Percentiles rank a stretch among this genome's conserved stretches.
These are phyloP conservation scores for Diprion similis DNA, from an alignment of 1,140 invertebrate species.

Conservation along the genomic window DNA sequence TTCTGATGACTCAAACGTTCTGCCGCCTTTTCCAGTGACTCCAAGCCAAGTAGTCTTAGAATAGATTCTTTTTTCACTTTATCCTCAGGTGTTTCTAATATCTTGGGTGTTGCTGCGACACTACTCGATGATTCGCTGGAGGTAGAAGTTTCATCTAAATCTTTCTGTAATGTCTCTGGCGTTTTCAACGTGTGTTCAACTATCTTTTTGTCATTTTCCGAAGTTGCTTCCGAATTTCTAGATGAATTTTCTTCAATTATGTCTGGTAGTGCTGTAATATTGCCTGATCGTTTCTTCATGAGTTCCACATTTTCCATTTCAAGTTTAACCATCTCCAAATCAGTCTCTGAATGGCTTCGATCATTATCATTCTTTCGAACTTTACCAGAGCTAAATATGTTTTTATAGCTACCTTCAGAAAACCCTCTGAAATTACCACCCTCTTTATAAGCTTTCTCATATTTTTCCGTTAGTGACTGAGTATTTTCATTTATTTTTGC, in stretches of 20 bases:
- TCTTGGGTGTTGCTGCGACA: constrained; percentile 35
- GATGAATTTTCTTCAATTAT: not conserved
- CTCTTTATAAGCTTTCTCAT: constrained; percentile 27
- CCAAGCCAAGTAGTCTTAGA: constrained; percentile 54
- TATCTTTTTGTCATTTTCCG: constrained; percentile 4
- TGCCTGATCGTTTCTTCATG: not conserved
- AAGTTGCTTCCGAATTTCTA: not conserved
- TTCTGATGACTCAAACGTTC: constrained; percentile 49
- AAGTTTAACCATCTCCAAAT: constrained; percentile 33
- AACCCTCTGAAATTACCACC: constrained; percentile 41
- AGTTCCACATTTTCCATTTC: not conserved
- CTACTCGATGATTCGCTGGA: constrained; percentile 59
- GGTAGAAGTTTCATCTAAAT: constrained; percentile 56
- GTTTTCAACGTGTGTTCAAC: constrained; percentile 27
- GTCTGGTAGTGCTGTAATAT: not conserved
- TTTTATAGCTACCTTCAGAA: constrained; percentile 27
- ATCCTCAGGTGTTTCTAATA: constrained; percentile 64
- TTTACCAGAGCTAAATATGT: constrained; percentile 3
- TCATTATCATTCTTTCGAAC: constrained; percentile 21
- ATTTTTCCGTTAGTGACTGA: constrained; percentile 33
- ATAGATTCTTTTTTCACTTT: constrained; percentile 60
- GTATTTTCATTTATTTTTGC: constrained; percentile 58
- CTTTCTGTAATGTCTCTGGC: constrained; percentile 64
- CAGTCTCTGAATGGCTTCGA: constrained; percentile 58
- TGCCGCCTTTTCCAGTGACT: constrained; percentile 54